Conservation (phyloP, 1,140 invertebrate genomes). For the Pemphigus obesinymphae region DNA sequence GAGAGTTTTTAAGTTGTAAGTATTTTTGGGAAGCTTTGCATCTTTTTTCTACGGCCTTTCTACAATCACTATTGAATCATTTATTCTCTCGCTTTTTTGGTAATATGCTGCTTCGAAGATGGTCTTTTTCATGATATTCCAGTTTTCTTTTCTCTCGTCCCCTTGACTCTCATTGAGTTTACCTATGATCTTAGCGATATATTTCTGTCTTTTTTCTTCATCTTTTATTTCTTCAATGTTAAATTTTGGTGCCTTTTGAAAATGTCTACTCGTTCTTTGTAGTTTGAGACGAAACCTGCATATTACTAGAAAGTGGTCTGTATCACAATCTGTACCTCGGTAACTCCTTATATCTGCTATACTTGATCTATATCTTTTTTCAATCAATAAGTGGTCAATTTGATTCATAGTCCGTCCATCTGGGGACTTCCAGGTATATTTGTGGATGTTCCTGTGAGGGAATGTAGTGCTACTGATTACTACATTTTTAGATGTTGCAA, state of each 20-base stretch:
- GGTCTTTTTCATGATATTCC: not conserved
- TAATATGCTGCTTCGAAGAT: not conserved
- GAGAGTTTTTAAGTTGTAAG: not conserved
- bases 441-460: not conserved
- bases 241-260: not conserved
- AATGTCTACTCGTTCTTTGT: not conserved
- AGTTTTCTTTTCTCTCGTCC: not conserved
- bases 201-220: not conserved
- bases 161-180: not conserved
- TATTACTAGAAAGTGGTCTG: too few relatives aligned
- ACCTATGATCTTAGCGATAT: not conserved
- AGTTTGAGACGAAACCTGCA: not conserved
- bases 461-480: too few relatives aligned
- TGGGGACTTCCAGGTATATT: not conserved
- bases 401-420: not conserved
- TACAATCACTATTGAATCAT: not conserved
- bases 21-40: not conserved
- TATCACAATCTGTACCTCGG: not conserved
- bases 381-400: slow-evolving; percentile 10
- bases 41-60: not conserved
- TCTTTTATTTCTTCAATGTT: not conserved
- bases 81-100: not conserved
- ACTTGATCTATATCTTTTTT: not conserved
- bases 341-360: not conserved
- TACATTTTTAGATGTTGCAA: not conserved